Conservation (phyloP, 2,113 vertebrate genomes). For the Coptodon rendalli region DNA sequence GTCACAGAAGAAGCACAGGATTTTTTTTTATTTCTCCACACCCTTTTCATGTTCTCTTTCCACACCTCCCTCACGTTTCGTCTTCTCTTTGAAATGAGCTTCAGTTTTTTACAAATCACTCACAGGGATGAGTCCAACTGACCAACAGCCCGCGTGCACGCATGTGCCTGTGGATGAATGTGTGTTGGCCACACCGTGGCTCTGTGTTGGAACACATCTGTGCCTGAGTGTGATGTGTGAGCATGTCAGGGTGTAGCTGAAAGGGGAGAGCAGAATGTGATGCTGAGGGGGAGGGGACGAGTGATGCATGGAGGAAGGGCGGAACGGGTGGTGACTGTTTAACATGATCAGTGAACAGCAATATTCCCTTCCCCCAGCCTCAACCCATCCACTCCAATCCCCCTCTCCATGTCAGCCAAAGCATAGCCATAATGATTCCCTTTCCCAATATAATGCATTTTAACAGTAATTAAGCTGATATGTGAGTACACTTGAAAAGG, state of each 20-base stretch:
- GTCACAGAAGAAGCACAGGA: background rate
- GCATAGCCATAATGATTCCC: constrained; percentile 11
- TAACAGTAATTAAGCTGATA: constrained; percentile 48
- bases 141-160: background rate
- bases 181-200: background rate
- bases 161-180: background rate
- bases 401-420: constrained; percentile 1
- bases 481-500: constrained; percentile 17
- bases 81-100: constrained; percentile 22
- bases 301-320: constrained; percentile 29
- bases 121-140: constrained; percentile 44
- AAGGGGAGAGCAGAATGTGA: background rate
- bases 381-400: constrained; percentile 14
- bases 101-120: constrained; percentile 42
- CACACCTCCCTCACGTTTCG: background rate
- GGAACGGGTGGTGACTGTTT: constrained; percentile 57
- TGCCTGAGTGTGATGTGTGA: constrained; percentile 38
- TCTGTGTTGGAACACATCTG: background rate
- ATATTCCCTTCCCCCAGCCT: constrained; percentile 53
- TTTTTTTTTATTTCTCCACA: background rate
- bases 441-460: constrained; percentile 26
- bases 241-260: constrained; percentile 39
- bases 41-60: background rate
- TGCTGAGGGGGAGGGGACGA: constrained; percentile 28
- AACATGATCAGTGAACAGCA: constrained; percentile 64